phyloP scores from a whole-genome alignment of 2,888 invertebrate genomes.

The Gastracanthus pulcherrimus region DNA sequence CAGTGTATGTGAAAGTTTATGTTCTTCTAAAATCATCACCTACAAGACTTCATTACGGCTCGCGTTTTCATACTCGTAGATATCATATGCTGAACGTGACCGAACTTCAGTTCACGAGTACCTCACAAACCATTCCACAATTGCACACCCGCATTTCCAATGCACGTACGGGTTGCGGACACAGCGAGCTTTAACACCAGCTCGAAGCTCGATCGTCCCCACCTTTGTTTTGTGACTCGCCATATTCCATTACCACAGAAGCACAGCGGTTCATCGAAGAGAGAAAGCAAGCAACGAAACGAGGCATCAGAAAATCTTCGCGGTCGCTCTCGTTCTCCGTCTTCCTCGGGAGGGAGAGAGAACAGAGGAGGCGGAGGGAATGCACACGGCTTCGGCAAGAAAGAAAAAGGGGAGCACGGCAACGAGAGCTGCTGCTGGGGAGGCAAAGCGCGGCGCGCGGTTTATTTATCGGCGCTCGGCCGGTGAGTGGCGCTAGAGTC shows the following conservation, averaged over 20 bases:
- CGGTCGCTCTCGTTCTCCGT: background rate
- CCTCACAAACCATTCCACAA: no score
- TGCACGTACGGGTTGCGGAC: background rate
- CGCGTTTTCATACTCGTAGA: no score
- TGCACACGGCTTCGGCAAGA: no score
- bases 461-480: constrained; percentile 76
- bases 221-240: background rate
- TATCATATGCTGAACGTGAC: no score
- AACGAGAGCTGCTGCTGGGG: background rate
- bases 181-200: background rate
- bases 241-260: background rate
- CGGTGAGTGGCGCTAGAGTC: constrained; percentile 76
- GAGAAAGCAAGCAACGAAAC: background rate
- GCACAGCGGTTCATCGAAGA: background rate
- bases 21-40: no score
- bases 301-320: background rate
- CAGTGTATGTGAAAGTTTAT: no score
- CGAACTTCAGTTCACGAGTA: no score
- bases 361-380: background rate
- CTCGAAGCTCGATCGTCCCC: background rate
- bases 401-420: constrained; percentile 51
- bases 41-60: no score
- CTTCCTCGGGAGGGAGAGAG: constrained; percentile 17
- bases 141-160: background rate
- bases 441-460: constrained; percentile 55